Percentiles rank a stretch among this genome's conserved stretches.
phyloP scores from a whole-genome alignment of 2,888 invertebrate species.

The Chymomyza amoena region DNA sequence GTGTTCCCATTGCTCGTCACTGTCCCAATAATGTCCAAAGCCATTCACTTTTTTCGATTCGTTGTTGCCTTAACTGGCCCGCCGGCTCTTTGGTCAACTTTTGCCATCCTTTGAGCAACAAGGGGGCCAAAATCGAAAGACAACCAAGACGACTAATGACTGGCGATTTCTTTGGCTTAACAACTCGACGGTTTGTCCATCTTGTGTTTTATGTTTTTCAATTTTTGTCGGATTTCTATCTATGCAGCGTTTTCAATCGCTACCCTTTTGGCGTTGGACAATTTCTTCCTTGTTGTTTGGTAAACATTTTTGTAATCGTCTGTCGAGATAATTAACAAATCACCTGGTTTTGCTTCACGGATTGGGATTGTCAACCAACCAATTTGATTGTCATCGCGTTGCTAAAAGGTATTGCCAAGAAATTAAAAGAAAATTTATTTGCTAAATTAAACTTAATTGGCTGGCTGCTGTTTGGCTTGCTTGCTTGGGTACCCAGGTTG shows the following conservation, averaged over 20 bases:
- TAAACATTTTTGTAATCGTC: neutral
- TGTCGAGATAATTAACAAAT: constrained; percentile 1
- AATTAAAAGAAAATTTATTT: neutral
- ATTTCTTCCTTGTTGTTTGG: neutral
- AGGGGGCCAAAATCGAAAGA: neutral
- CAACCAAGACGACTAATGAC: neutral
- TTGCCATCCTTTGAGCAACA: neutral
- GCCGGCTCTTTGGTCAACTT: neutral
- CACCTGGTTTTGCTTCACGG: neutral
- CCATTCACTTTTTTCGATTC: constrained; percentile 1
- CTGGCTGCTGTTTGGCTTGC: neutral
- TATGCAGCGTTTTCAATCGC: neutral
- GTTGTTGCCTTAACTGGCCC: neutral
- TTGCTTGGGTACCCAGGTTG: too few relatives aligned
- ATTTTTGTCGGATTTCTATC: neutral
- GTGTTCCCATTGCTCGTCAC: neutral
- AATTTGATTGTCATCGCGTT: neutral
- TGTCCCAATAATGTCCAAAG: neutral
- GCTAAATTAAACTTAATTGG: neutral
- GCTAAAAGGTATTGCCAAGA: neutral
- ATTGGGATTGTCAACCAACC: neutral
- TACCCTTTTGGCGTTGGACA: neutral
- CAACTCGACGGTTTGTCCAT: neutral
- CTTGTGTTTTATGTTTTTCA: neutral
- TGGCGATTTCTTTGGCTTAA: neutral